A percentile compares a stretch with the other conserved stretches of the same genome.
phyloP scores from a whole-genome alignment of 2,888 invertebrate species.

The Pheosia gnoma region DNA sequence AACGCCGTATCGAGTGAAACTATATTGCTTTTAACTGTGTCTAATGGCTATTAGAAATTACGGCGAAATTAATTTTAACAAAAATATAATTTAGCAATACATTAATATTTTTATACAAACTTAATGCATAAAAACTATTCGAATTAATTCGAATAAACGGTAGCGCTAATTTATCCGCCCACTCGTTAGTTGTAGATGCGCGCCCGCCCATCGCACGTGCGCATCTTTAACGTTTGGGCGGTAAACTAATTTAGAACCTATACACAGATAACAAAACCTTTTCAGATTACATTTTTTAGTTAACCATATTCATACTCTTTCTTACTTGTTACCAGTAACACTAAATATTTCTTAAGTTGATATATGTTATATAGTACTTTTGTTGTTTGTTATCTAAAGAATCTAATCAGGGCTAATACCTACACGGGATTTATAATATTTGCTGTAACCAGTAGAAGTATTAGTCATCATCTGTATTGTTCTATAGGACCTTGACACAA shows the following conservation, averaged over 20 bases:
- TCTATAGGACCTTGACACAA: conserved; percentile 64
- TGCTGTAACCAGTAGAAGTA: conserved; percentile 51
- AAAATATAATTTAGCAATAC: too few species aligned
- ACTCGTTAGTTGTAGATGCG: conserved; percentile 42
- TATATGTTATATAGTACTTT: too few species aligned
- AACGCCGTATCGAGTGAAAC: not conserved
- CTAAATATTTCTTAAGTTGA: too few species aligned
- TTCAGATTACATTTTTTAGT: too few species aligned
- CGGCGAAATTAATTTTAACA: too few species aligned
- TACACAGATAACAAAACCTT: not conserved
- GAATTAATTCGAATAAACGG: too few species aligned
- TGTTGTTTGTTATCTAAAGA: not conserved
- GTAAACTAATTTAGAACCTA: too few species aligned
- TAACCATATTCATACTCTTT: too few species aligned
- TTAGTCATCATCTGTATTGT: conserved; percentile 60
- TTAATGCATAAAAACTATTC: too few species aligned
- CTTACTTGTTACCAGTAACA: not conserved
- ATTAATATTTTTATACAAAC: too few species aligned
- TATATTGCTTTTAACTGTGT: not conserved
- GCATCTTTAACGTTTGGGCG: conserved; percentile 28
- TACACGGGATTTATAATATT: conserved; percentile 16
- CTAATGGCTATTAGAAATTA: too few species aligned
- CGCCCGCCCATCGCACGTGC: conserved; percentile 45
- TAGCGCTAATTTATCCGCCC: conserved; percentile 26
- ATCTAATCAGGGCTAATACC: not conserved